phyloP scores from a whole-genome alignment of 2,797 vertebrate genomes.

The Paramormyrops hopkinsi region DNA sequence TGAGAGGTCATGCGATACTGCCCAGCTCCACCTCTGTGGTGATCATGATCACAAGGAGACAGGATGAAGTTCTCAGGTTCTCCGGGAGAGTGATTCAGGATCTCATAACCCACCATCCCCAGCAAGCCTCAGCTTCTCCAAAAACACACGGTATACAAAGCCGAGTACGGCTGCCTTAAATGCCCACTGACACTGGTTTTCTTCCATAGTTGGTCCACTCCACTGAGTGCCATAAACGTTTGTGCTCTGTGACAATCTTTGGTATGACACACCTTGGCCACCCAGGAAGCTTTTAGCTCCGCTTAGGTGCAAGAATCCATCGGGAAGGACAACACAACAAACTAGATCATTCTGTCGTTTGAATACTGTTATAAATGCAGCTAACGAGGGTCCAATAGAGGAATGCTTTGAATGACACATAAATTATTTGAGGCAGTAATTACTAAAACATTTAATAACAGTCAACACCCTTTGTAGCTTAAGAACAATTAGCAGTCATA shows the following conservation, averaged over 20 bases:
- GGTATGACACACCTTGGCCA: neutral
- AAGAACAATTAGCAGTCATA: neutral
- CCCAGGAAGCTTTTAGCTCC: neutral
- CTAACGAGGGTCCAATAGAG: neutral
- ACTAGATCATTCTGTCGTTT: neutral
- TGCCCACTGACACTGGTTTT: neutral
- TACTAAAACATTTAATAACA: neutral
- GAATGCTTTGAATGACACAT: neutral
- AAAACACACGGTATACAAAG: neutral
- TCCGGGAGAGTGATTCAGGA: neutral
- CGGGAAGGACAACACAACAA: neutral
- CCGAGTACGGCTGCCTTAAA: neutral
- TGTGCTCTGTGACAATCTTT: neutral
- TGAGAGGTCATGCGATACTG: conserved; percentile 39
- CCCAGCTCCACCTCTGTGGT: conserved; percentile 32
- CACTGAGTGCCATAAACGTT: neutral
- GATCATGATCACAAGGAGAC: neutral
- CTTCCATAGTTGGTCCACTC: neutral
- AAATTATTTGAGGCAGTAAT: neutral
- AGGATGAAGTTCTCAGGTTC: neutral
- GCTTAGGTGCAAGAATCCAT: neutral
- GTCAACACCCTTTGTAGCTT: neutral
- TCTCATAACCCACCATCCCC: neutral
- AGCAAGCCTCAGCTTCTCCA: neutral
- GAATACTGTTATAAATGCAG: neutral